These are phyloP conservation scores for Characodon lateralis DNA, from an alignment of 2,797 vertebrate species.

Conservation along the genomic window DNA sequence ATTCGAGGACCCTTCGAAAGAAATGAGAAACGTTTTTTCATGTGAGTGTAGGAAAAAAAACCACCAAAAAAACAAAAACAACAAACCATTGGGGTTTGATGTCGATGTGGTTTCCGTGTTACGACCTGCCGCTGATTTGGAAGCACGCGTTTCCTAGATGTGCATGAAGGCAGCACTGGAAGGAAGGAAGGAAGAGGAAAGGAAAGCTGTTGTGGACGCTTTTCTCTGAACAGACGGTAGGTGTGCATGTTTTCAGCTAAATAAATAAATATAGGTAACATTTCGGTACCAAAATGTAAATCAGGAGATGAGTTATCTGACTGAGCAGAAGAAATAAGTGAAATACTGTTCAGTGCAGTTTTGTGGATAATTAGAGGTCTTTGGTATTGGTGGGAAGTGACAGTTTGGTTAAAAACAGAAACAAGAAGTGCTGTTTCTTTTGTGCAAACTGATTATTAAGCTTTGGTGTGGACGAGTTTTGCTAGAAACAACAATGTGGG, in stretches of 20 bases:
- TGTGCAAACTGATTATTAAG: background rate
- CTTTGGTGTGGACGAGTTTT: background rate
- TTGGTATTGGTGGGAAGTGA: background rate
- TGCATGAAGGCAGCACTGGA: slow-evolving; percentile 47
- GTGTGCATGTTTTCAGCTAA: slow-evolving; percentile 13
- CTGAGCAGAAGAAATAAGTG: too few species aligned
- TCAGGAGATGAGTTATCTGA: background rate
- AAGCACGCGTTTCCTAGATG: slow-evolving; percentile 7
- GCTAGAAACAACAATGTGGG: background rate
- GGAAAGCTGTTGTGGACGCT: slow-evolving; percentile 25
- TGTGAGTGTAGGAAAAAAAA: too few species aligned
- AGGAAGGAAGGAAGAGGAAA: slow-evolving; percentile 48
- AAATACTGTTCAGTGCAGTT: background rate
- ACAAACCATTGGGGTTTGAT: background rate
- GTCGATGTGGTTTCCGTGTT: background rate
- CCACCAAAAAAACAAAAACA: background rate
- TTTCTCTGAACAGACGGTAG: slow-evolving; percentile 56
- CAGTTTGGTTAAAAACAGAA: background rate
- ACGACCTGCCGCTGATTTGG: too few species aligned
- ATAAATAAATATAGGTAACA: background rate
- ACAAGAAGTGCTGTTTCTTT: background rate
- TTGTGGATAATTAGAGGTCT: background rate
- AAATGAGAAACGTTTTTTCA: too few species aligned
- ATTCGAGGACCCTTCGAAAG: background rate
- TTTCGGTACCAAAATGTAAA: background rate